phyloP scores from a whole-genome alignment of 92 coral and sea anemone species.

The Virgularia gustaviana region DNA sequence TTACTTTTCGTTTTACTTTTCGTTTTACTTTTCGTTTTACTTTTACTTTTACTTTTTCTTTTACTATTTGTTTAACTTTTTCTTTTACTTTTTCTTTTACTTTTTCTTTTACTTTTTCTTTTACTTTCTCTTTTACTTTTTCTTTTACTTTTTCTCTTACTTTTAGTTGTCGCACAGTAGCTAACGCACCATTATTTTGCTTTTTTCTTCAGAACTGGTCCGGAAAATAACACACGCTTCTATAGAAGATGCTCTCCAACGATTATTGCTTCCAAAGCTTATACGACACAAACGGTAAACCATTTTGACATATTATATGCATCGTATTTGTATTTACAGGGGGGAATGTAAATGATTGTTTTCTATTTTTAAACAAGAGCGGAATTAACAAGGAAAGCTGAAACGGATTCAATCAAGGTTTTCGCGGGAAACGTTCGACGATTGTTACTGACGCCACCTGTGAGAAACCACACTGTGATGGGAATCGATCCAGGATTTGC shows the following conservation, averaged over 20 bases:
- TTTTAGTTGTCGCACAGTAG: too few relatives aligned
- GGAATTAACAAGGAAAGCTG: constrained; percentile 67
- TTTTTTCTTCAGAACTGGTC: constrained; percentile 30
- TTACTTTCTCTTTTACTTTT: background rate
- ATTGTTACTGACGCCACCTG: constrained; percentile 78
- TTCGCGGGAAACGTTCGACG: constrained; percentile 74
- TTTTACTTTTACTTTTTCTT: too few relatives aligned
- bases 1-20: too few relatives aligned
- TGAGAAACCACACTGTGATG: constrained; percentile 62
- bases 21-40: too few relatives aligned
- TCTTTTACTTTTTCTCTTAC: background rate
- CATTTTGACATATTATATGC: background rate
- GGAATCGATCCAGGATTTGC: constrained; percentile 90
- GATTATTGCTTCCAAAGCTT: constrained; percentile 75
- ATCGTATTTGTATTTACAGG: too few relatives aligned
- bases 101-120: too few relatives aligned
- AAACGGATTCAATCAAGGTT: constrained; percentile 65
- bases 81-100: too few relatives aligned
- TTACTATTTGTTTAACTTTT: too few relatives aligned
- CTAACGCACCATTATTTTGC: background rate
- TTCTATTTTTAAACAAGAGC: constrained; percentile 45
- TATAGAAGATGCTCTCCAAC: constrained; percentile 64
- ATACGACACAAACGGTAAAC: constrained; percentile 69
- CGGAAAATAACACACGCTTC: constrained; percentile 35
- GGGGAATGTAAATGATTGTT: background rate